phyloP scores from a whole-genome alignment of 92 coral and sea anemone species.

The Palythoa grandis region DNA sequence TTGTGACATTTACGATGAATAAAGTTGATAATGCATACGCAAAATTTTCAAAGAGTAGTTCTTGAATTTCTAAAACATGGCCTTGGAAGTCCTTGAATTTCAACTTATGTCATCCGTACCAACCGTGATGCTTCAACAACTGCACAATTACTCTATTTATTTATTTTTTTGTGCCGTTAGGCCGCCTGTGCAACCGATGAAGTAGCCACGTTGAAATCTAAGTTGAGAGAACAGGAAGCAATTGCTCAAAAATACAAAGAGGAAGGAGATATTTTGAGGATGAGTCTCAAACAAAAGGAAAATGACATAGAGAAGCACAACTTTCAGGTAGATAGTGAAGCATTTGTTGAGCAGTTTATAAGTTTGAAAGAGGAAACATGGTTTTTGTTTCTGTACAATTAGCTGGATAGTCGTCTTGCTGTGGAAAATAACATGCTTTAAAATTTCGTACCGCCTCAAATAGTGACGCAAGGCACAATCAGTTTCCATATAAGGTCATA shows the following conservation, averaged over 20 bases:
- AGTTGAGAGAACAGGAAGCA: constrained; percentile 37
- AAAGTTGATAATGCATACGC: no score
- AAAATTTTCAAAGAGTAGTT: no score
- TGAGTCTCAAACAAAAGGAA: constrained; percentile 47
- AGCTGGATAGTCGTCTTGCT: background rate
- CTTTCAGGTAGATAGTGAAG: constrained; percentile 48
- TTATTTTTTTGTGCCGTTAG: background rate
- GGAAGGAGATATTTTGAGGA: constrained; percentile 33
- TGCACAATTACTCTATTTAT: background rate
- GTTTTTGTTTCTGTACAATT: background rate
- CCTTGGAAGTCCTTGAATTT: no score
- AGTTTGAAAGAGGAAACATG: background rate
- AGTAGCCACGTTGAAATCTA: constrained; percentile 14
- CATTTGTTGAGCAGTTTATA: background rate
- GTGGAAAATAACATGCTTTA: no score
- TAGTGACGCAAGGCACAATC: no score
- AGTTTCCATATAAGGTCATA: no score
- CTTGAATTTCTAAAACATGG: no score
- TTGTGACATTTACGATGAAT: no score
- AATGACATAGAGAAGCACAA: constrained; percentile 45
- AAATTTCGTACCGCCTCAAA: no score
- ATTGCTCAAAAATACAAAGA: constrained; percentile 16
- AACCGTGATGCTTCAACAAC: no score
- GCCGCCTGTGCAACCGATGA: constrained; percentile 22
- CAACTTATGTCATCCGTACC: no score